These are phyloP conservation scores for Peromyscus melanophrys DNA, from an alignment of 2,797 vertebrate genomes.

Conservation along the genomic window DNA sequence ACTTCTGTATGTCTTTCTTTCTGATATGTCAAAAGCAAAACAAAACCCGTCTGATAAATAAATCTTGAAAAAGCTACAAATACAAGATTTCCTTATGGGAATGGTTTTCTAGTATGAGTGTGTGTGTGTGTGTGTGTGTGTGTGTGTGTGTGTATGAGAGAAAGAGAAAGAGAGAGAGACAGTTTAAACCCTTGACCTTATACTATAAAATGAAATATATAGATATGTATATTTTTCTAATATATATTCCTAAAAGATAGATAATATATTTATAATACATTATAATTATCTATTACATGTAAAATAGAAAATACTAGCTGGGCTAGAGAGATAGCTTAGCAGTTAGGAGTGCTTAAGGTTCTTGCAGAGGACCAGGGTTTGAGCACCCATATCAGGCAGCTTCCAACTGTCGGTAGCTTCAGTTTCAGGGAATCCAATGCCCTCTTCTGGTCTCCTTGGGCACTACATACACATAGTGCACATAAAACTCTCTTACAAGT, in stretches of 20 bases:
- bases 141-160: neutral
- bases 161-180: neutral
- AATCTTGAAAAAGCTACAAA: conserved; percentile 51
- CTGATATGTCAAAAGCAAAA: neutral
- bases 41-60: neutral
- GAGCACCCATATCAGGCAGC: neutral
- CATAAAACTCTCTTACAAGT: neutral
- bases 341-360: neutral
- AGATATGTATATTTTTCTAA: neutral
- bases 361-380: neutral
- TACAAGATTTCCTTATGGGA: neutral
- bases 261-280: neutral
- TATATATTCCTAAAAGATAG: neutral
- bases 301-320: neutral
- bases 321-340: neutral
- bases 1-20: conserved; percentile 1
- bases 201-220: conserved; percentile 33
- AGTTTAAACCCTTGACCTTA: conserved; percentile 25
- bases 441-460: neutral
- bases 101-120: conserved; percentile 30
- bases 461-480: neutral
- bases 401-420: neutral
- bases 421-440: neutral
- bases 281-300: neutral
- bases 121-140: neutral